A percentile compares a stretch with the other conserved stretches of the same genome.
Evolutionary conservation across 2,113 vertebrate species (phyloP).

Genomic region (Melanotaenia duboulayi): DNA sequence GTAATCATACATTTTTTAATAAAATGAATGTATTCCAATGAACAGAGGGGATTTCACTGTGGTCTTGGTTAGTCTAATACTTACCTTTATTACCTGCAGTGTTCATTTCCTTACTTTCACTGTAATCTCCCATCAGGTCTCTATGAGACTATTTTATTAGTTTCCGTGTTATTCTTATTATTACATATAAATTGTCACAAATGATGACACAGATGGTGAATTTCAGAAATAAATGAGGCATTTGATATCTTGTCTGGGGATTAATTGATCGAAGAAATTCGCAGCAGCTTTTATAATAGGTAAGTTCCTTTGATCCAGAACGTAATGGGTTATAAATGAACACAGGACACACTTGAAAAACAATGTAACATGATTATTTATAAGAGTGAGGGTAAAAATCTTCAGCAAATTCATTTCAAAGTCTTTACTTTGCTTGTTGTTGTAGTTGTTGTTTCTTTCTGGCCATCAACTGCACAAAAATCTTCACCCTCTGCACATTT

Average conservation of each 20-base stretch:
- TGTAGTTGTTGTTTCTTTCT: slow-evolving; percentile 8
- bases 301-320: slow-evolving; percentile 17
- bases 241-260: background rate
- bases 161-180: background rate
- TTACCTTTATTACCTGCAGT: too few relatives aligned
- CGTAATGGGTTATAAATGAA: slow-evolving; percentile 55
- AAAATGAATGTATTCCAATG: too few relatives aligned
- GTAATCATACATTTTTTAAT: too few relatives aligned
- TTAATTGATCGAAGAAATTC: background rate
- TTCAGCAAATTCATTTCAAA: background rate
- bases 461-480: background rate
- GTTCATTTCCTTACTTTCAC: background rate
- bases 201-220: slow-evolving; percentile 26
- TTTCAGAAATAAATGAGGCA: background rate
- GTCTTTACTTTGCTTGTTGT: background rate
- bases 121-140: background rate
- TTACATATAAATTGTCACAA: slow-evolving; percentile 20
- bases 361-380: background rate
- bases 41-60: too few relatives aligned
- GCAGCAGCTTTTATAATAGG: slow-evolving; percentile 4
- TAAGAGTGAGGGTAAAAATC: background rate
- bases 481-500: background rate
- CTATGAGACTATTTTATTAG: background rate
- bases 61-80: too few relatives aligned
- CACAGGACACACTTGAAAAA: slow-evolving; percentile 32